Percentiles rank a stretch among this genome's conserved stretches.
Evolutionary conservation across 2,888 invertebrate species (phyloP).

Genomic region (Mythimna albipuncta): DNA sequence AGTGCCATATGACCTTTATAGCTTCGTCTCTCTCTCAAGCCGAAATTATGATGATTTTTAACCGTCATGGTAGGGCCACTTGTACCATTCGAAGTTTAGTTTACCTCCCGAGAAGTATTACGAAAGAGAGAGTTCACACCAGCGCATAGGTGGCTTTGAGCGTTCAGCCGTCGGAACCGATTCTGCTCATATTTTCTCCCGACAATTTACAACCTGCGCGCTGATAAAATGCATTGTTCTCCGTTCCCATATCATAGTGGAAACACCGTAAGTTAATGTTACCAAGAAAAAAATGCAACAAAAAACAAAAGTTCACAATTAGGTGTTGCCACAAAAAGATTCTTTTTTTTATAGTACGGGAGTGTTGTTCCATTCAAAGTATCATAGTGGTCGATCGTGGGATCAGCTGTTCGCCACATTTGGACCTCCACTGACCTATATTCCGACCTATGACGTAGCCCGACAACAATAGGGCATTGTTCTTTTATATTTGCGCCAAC

Average conservation of each 20-base stretch:
- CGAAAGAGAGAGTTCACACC: slow-evolving; percentile 56
- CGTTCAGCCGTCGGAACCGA: slow-evolving; percentile 40
- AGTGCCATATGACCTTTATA: too few relatives aligned
- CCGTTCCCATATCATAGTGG: slow-evolving; percentile 55
- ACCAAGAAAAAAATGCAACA: slow-evolving; percentile 43
- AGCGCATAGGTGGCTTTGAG: slow-evolving; percentile 11
- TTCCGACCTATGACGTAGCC: slow-evolving; percentile 87
- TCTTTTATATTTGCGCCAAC: slow-evolving; percentile 89
- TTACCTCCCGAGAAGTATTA: slow-evolving; percentile 29
- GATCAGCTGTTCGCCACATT: slow-evolving; percentile 88
- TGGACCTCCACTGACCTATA: slow-evolving; percentile 88
- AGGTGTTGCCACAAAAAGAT: slow-evolving; percentile 62
- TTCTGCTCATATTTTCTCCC: slow-evolving; percentile 59
- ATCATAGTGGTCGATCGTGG: slow-evolving; percentile 78
- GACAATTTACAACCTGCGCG: slow-evolving; percentile 56
- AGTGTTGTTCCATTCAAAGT: slow-evolving; percentile 64
- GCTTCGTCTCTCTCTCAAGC: too few relatives aligned
- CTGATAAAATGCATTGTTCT: slow-evolving; percentile 59
- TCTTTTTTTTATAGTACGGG: slow-evolving; percentile 70
- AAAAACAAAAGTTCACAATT: slow-evolving; percentile 62
- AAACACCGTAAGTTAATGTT: slow-evolving; percentile 51
- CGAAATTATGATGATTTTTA: too few relatives aligned
- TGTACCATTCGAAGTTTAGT: slow-evolving; percentile 1
- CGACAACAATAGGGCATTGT: slow-evolving; percentile 90
- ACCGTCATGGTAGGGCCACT: too few relatives aligned